Conservation (phyloP, 2,113 vertebrate genomes). For the Gymnocephalus cernua region DNA sequence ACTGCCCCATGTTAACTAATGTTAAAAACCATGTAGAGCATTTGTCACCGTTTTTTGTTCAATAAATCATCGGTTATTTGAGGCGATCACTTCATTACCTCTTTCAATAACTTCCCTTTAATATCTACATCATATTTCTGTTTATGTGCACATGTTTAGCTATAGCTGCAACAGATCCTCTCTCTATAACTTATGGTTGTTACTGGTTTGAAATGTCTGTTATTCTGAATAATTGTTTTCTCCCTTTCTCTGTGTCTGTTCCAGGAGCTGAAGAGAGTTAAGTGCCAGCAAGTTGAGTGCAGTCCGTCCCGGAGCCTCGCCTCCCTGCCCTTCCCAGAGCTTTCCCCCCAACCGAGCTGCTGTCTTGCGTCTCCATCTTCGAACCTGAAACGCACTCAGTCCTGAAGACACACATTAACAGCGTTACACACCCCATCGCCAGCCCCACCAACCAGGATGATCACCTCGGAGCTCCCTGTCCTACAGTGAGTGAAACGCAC, state of each 20-base stretch:
- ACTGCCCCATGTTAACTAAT: not conserved
- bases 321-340: conserved; percentile 50
- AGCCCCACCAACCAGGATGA: conserved; percentile 85
- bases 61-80: not conserved
- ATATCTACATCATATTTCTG: not conserved
- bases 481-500: conserved; percentile 89
- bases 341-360: conserved; percentile 8
- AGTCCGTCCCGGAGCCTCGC: conserved; percentile 58
- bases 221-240: not conserved
- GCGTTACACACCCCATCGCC: conserved; percentile 18
- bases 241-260: not conserved
- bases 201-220: not conserved
- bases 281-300: conserved; percentile 48
- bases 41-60: not conserved
- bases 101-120: not conserved
- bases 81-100: not conserved
- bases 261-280: conserved; percentile 68
- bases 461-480: conserved; percentile 96
- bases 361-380: conserved; percentile 4
- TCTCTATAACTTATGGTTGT: not conserved
- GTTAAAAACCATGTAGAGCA: not conserved
- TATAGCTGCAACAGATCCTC: not conserved
- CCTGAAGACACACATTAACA: conserved; percentile 34
- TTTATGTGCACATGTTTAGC: not conserved
- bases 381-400: conserved; percentile 18